A percentile compares a stretch with the other conserved stretches of the same genome.
Conservation (phyloP, 2,113 vertebrate genomes). For the Malurus melanocephalus region DNA sequence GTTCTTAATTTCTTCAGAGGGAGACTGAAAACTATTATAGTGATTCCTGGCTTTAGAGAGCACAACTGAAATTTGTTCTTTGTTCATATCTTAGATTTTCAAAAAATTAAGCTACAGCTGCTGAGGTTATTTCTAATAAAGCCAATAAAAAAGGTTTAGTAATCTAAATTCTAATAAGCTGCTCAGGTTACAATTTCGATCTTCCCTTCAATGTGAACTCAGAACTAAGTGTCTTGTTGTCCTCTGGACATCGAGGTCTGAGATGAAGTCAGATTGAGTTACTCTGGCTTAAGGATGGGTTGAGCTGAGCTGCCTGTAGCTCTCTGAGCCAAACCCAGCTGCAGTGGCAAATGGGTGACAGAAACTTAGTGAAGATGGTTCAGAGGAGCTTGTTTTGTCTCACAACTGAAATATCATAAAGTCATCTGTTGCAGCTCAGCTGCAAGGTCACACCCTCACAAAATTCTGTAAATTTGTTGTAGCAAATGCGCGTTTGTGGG, state of each 20-base stretch:
- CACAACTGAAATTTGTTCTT: neutral
- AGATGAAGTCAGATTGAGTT: neutral
- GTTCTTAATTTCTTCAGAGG: neutral
- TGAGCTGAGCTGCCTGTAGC: neutral
- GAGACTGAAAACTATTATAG: neutral
- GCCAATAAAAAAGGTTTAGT: neutral
- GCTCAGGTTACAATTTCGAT: neutral
- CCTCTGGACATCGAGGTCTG: neutral
- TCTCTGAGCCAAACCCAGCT: neutral
- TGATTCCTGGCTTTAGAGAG: neutral
- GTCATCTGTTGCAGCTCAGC: neutral
- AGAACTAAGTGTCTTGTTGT: neutral
- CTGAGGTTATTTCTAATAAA: neutral
- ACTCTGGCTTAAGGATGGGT: neutral
- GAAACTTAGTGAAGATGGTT: neutral
- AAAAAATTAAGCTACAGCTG: neutral
- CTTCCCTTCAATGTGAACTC: neutral
- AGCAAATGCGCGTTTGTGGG: neutral
- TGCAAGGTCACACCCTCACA: neutral
- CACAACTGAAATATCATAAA: rapidly evolving
- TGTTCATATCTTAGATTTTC: neutral
- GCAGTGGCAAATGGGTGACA: neutral
- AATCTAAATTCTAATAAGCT: neutral
- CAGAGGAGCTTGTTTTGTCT: neutral
- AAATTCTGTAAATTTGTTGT: neutral